Evolutionary conservation across 35 echinoderm and acorn worm species (phyloP).

Genomic region (Apostichopus japonicus): DNA sequence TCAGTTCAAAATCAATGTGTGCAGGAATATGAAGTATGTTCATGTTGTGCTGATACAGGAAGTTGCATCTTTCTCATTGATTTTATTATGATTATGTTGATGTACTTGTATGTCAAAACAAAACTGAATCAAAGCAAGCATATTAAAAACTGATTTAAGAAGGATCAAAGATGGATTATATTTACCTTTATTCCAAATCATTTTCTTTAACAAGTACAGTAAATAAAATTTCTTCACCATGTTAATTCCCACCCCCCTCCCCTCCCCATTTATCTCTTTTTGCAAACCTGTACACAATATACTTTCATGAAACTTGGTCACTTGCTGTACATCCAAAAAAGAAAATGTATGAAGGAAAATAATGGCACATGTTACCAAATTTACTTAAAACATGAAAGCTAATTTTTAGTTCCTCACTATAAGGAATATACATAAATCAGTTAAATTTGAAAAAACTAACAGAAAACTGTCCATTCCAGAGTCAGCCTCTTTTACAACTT

Average conservation of each 20-base stretch:
- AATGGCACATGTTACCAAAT: neutral
- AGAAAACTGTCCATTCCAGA: no score
- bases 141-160: no score
- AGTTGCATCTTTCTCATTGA: no score
- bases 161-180: neutral
- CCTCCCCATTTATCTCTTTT: neutral
- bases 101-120: no score
- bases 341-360: neutral
- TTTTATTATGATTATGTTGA: no score
- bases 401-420: neutral
- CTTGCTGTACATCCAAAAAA: conserved; percentile 41
- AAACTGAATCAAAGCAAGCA: no score
- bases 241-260: neutral
- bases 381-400: neutral
- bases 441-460: neutral
- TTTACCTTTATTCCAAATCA: neutral
- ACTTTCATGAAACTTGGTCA: conserved; percentile 15
- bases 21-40: no score
- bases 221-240: conserved; percentile 33
- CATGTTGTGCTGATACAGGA: no score
- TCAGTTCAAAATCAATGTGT: no score
- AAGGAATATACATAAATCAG: neutral
- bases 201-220: conserved; percentile 3
- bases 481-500: neutral
- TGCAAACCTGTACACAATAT: conserved; percentile 45